Conservation (phyloP, 2,797 vertebrate genomes). For the Pseudochaenichthys georgianus region DNA sequence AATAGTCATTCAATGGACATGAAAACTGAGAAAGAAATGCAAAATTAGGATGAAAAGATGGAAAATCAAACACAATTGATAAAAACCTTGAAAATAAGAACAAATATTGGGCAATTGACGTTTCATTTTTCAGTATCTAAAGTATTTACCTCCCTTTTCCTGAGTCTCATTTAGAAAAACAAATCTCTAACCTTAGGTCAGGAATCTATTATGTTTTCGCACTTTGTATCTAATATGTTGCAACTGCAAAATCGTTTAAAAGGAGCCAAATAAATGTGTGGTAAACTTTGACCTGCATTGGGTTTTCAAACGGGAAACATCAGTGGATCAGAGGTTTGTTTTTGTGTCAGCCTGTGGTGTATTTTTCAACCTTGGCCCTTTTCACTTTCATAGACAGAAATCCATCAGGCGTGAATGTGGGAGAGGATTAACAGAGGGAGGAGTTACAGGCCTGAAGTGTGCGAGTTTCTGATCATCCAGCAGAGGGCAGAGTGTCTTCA, state of each 20-base stretch:
- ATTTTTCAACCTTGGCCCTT: no score
- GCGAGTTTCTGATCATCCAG: conserved; percentile 58
- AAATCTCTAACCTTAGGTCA: no score
- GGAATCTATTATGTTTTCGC: no score
- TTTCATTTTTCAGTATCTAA: background rate
- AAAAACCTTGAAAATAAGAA: no score
- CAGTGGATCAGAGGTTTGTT: conserved; percentile 6
- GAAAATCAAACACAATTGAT: no score
- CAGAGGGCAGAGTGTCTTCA: conserved; percentile 79
- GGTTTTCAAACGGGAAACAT: no score
- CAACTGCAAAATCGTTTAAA: background rate
- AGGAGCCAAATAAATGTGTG: background rate
- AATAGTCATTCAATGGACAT: no score
- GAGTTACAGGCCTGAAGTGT: background rate
- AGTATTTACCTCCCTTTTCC: background rate
- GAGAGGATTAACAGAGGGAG: conserved; percentile 1
- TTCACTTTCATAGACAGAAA: conserved; percentile 15
- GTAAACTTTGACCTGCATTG: no score
- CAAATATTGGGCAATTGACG: no score
- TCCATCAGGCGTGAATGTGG: background rate
- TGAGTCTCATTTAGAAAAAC: no score
- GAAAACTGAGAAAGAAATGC: no score
- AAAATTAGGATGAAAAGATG: no score
- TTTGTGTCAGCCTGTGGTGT: background rate
- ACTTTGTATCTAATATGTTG: background rate